Evolutionary conservation across 2,888 invertebrate genomes (phyloP).

Genomic region (Hoplodrina blanda): DNA sequence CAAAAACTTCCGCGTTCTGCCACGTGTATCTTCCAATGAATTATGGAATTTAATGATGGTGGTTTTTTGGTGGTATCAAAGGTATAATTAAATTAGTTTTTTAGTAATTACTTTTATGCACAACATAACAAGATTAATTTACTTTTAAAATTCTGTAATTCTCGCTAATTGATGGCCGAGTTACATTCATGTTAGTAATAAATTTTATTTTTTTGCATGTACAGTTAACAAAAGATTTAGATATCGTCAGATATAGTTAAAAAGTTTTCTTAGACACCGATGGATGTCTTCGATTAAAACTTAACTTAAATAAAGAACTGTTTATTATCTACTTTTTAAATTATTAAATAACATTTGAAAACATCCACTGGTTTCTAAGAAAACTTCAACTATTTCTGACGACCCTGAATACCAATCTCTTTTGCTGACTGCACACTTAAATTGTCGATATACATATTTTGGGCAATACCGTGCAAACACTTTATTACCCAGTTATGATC

Average conservation of each 20-base stretch:
- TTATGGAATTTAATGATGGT: neutral
- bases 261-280: too few species aligned
- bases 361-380: too few species aligned
- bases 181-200: neutral
- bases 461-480: constrained; percentile 60
- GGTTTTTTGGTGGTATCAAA: neutral
- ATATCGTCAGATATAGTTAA: too few species aligned
- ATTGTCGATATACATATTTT: constrained; percentile 47
- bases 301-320: too few species aligned
- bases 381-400: too few species aligned
- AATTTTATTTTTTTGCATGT: constrained; percentile 1
- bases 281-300: too few species aligned
- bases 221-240: too few species aligned
- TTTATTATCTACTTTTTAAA: too few species aligned
- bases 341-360: too few species aligned
- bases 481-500: constrained; percentile 57
- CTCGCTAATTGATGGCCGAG: neutral
- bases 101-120: neutral
- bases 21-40: neutral
- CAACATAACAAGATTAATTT: neutral
- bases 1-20: constrained; percentile 16
- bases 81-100: neutral
- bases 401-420: too few species aligned
- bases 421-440: too few species aligned
- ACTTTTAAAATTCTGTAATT: constrained; percentile 2